phyloP scores from a whole-genome alignment of 2,888 invertebrate genomes.

The Synergus japonicus region DNA sequence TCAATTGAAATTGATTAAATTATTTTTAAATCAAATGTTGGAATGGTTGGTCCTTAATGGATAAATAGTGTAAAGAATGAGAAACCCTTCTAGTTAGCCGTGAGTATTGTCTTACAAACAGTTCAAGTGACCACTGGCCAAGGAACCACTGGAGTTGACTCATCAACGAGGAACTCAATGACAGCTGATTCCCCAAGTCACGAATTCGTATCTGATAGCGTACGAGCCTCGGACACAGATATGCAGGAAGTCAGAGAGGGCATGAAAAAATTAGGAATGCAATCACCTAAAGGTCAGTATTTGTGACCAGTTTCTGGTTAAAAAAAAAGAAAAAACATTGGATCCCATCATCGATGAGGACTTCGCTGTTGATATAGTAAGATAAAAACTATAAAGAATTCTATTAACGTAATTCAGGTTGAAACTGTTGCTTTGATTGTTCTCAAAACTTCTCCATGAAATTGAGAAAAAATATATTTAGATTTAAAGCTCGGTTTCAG shows the following conservation, averaged over 20 bases:
- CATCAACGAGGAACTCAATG: slow-evolving; percentile 47
- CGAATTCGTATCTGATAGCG: slow-evolving; percentile 89
- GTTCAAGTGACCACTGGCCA: slow-evolving; percentile 66
- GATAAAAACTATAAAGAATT: not conserved
- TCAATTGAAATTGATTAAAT: not conserved
- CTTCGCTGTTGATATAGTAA: slow-evolving; percentile 9
- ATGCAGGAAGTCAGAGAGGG: slow-evolving; percentile 87
- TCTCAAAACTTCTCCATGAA: not conserved
- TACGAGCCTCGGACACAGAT: slow-evolving; percentile 83
- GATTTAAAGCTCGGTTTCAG: not conserved
- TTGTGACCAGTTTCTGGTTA: slow-evolving; percentile 3
- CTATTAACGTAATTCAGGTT: slow-evolving; percentile 8
- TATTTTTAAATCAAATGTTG: not conserved
- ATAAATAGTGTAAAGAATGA: slow-evolving; percentile 44
- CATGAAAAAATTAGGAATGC: slow-evolving; percentile 85
- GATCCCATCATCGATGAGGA: not conserved
- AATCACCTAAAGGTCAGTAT: slow-evolving; percentile 80
- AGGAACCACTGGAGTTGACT: slow-evolving; percentile 52
- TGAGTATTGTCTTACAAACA: slow-evolving; percentile 71
- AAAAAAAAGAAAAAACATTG: not conserved
- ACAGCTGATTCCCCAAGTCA: slow-evolving; percentile 76
- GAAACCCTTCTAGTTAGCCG: slow-evolving; percentile 64
- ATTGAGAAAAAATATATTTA: not conserved
- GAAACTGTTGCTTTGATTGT: not conserved
- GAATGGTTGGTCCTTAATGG: not conserved